phyloP scores from a whole-genome alignment of 2,113 vertebrate species.

The Phoxinus phoxinus region DNA sequence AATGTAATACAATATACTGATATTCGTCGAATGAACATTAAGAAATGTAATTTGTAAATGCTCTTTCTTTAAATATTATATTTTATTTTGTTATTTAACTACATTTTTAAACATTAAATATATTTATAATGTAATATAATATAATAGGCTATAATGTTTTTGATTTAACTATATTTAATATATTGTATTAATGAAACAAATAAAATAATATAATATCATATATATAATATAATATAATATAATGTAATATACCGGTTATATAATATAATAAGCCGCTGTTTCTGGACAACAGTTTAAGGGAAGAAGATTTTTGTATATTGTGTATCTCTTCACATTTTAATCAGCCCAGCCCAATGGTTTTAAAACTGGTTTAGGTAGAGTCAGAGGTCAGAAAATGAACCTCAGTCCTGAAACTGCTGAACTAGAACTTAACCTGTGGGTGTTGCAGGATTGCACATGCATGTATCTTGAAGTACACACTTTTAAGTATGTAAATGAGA shows the following conservation, averaged over 20 bases:
- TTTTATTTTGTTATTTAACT: background rate
- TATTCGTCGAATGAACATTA: conserved; percentile 6
- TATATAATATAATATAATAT: conserved; percentile 1
- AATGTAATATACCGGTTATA: background rate
- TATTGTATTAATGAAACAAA: background rate
- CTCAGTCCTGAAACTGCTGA: background rate
- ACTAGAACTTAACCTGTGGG: background rate
- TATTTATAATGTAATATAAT: background rate
- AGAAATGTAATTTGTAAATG: background rate
- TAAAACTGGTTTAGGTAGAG: too few species aligned
- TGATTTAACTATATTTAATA: too few species aligned
- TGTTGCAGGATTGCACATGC: background rate
- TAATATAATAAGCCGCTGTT: background rate
- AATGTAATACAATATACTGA: background rate
- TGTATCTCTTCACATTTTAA: too few species aligned
- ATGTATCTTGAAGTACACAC: background rate
- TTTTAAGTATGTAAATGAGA: background rate
- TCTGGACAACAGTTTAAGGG: too few species aligned
- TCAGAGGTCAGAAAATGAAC: too few species aligned
- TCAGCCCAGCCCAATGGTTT: too few species aligned
- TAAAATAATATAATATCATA: background rate
- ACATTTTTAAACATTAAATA: background rate
- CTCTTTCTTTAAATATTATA: background rate
- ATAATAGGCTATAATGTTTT: background rate
- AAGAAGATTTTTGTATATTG: too few species aligned